Percentiles rank a stretch among this genome's conserved stretches.
Conservation (phyloP, 2,113 vertebrate genomes). For the Octodon degus region DNA sequence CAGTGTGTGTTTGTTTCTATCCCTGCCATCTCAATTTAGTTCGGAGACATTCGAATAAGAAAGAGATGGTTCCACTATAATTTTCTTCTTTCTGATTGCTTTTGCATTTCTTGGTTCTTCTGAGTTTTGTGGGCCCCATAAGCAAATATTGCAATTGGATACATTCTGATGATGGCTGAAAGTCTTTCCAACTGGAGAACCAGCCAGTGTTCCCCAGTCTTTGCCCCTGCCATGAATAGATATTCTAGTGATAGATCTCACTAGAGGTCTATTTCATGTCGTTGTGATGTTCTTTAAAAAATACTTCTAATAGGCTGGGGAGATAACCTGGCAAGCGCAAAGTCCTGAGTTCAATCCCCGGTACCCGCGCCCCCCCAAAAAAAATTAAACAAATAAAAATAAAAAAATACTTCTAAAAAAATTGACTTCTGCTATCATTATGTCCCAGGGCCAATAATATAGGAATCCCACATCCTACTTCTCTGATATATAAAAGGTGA, state of each 20-base stretch:
- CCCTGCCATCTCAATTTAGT: neutral
- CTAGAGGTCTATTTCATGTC: no score
- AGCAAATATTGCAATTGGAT: slow-evolving; percentile 44
- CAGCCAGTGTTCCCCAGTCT: no score
- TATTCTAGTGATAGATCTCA: no score
- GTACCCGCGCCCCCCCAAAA: no score
- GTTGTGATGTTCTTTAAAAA: no score
- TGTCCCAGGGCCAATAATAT: rapidly evolving
- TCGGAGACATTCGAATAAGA: slow-evolving; percentile 69
- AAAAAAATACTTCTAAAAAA: neutral
- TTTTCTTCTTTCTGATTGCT: slow-evolving; percentile 4
- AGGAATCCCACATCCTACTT: neutral
- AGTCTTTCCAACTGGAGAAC: no score
- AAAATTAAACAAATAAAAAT: no score
- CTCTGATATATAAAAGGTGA: neutral
- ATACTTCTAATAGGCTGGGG: no score
- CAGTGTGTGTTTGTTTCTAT: neutral
- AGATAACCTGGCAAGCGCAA: no score
- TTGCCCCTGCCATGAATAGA: no score
- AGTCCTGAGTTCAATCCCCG: no score
- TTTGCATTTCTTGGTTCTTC: slow-evolving; percentile 70
- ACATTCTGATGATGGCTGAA: neutral
- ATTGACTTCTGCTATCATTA: neutral
- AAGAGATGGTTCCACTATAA: neutral
- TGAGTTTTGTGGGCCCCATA: neutral